phyloP scores from a whole-genome alignment of 2,888 invertebrate species.

The Aphodius granarius region DNA sequence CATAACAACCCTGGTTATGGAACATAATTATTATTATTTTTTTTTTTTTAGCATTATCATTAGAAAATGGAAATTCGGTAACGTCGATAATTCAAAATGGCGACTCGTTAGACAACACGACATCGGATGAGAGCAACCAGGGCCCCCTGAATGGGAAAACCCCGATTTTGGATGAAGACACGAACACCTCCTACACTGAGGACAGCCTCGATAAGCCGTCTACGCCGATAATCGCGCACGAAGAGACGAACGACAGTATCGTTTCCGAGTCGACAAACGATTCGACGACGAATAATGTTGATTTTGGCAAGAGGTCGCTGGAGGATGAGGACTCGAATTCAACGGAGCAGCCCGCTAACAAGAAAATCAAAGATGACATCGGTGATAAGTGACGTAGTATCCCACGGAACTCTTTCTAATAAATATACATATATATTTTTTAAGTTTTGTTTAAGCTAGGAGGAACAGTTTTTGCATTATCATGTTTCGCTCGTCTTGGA shows the following conservation, averaged over 20 bases:
- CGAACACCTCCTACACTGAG: conserved; percentile 74
- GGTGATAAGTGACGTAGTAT: conserved; percentile 57
- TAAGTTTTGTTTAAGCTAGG: neutral
- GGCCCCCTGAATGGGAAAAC: conserved; percentile 64
- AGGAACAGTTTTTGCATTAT: neutral
- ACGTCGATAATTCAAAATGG: conserved; percentile 52
- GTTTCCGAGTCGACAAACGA: conserved; percentile 56
- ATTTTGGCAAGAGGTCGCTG: conserved; percentile 46
- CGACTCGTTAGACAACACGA: conserved; percentile 53
- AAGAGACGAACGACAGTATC: conserved; percentile 60
- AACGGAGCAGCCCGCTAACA: conserved; percentile 55
- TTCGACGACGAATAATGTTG: conserved; percentile 39
- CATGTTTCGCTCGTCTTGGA: neutral
- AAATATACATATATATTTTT: neutral
- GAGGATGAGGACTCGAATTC: conserved; percentile 52
- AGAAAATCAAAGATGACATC: conserved; percentile 56
- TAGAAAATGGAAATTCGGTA: conserved; percentile 53
- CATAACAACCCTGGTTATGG: too few relatives aligned
- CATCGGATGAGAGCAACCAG: conserved; percentile 78
- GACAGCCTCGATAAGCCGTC: conserved; percentile 72
- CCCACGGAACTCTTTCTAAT: neutral
- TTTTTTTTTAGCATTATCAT: conserved; percentile 33
- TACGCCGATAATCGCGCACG: conserved; percentile 58
- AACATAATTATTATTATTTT: neutral
- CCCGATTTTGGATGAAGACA: conserved; percentile 68